A percentile compares a stretch with the other conserved stretches of the same genome.
Evolutionary conservation across 2,113 vertebrate genomes (phyloP).

Genomic region (Lates calcarifer): DNA sequence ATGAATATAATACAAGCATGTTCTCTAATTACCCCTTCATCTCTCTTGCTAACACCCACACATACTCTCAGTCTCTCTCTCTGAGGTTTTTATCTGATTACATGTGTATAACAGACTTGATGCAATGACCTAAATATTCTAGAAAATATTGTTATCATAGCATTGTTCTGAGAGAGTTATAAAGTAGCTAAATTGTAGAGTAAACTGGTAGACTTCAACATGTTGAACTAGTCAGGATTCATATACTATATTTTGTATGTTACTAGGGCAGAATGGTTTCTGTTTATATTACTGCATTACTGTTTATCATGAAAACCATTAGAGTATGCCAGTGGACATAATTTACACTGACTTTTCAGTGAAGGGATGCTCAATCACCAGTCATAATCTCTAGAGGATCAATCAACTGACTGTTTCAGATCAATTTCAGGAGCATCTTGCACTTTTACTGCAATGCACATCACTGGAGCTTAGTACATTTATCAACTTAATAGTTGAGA

Average conservation of each 20-base stretch:
- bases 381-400: too few species aligned
- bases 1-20: conserved; percentile 57
- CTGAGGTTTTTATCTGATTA: conserved; percentile 16
- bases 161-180: not conserved
- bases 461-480: too few species aligned
- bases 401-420: not conserved
- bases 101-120: conserved; percentile 23
- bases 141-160: not conserved
- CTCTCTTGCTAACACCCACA: conserved; percentile 49
- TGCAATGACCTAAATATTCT: conserved; percentile 25
- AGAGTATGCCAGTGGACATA: not conserved
- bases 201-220: not conserved
- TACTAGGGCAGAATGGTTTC: not conserved
- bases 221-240: too few species aligned
- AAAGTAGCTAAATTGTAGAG: not conserved
- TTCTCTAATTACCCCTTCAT: conserved; percentile 60
- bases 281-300: not conserved
- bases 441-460: too few species aligned
- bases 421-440: not conserved
- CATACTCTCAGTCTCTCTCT: conserved; percentile 11
- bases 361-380: not conserved
- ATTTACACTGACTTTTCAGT: not conserved
- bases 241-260: not conserved
- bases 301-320: not conserved
- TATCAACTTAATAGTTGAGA: not conserved